Evolutionary conservation across 2,113 vertebrate species (phyloP), one percentile per base, ranked within the genome.

Genomic region (Mystacornis crossleyi): DNA sequence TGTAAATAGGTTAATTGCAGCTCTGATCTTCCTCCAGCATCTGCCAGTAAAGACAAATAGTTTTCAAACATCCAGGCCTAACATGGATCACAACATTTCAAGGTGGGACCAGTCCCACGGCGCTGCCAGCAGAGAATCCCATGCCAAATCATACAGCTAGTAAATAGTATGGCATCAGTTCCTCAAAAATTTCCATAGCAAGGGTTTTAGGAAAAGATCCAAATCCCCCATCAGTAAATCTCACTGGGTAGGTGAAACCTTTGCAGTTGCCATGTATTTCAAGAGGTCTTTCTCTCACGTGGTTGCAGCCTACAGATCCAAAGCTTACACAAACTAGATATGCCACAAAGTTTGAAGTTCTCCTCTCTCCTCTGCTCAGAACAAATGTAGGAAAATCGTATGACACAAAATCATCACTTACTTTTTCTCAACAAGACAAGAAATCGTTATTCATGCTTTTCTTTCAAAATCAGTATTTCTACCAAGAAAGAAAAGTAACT

Each of bases 11-110:
- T 95, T 95, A 94, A 88, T 18, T 62, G 64, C 42, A 84, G 82
- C 86, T 93, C 90, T 96, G 88, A 89, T 93, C 85, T 84, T 81
- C 51, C 80, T 96, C 93, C 92, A 95, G 69, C 75, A 53, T 73
- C 90, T 84, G 57, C 72, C 69, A 71, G 91, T 40, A 81, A 89
- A 95, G 86, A 92, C 77, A 83, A 95, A 84, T 47, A 48, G 26
- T 74, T 86, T 78, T 81, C 72, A 81, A 47, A 89, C 53, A 58
- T 38, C 3, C 1, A 43, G 38, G 57, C 55, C 55, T 83, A 45
- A 29, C 0, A 2, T 3, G n/a, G 79, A 58, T 50, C 82, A 33
- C 60, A 77, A 25, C 53, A 43, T 72, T 78, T 81, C 67, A 89
- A 95, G 77, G 80, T 95, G 53, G 77, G 83, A 90, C n/a, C 40